Evolutionary conservation across 2,888 invertebrate species (phyloP), one percentile per base, ranked within the genome.

Genomic region (Koerneria pararmatus): DNA sequence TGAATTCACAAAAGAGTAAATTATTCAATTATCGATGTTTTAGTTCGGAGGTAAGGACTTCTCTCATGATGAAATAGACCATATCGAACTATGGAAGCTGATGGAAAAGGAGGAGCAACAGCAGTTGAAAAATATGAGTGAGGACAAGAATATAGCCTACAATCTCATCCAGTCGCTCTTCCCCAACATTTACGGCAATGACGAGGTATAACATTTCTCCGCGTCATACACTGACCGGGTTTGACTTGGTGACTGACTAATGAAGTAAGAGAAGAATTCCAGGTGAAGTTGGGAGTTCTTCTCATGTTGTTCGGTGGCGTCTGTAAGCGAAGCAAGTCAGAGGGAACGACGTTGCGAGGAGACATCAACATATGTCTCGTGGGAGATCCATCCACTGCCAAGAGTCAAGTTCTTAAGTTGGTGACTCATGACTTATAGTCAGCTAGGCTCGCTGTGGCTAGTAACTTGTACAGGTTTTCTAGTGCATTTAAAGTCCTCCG

Each of bases 321-420:
- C 0, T 90, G 91, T 0, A 99, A 99, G 86, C 91, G 89, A 29
- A 95, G 97, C 0, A 86, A 89, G 51, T 31, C 31, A 37, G 95
- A 97, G 87, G 89, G 90, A 49, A 95, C 95, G 0, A 90, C 91
- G 0, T 88, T 98, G 2, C 88, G 98, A 78, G 98, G 98, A 6
- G 97, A 99, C 82, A 89, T 99, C 64, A 98, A 98, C 84, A 91
- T 95, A 69, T 97, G 95, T 82, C 90, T 98, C 73, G 97, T 99
- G 1, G 98, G 98, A 2, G 98, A 98, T 86, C 98, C 98, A 0
- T 94, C 94, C 84, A 97, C 97, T 0, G 97, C 97, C 32, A 98
- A 99, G 85, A 95, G 95, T 0, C 97, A 98, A 84, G 88, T 99
- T 74, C 87, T 98, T 53, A 95, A 95, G 86, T 94, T 37, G 62